A percentile compares a stretch with the other conserved stretches of the same genome.
Evolutionary conservation across 2,797 vertebrate genomes (phyloP).

Genomic region (Ara ararauna): DNA sequence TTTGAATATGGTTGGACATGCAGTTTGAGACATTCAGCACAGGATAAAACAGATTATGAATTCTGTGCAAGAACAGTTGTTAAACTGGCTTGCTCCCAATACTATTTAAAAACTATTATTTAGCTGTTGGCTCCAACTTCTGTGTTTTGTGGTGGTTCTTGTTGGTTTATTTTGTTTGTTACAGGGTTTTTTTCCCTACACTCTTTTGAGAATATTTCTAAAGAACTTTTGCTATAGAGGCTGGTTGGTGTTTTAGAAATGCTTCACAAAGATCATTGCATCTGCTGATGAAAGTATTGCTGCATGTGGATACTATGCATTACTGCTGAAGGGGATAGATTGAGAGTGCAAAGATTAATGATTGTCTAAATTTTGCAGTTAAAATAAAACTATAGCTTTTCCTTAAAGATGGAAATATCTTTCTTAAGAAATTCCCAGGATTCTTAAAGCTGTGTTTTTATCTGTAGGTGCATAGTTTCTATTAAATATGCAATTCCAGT

Average conservation of each 20-base stretch:
- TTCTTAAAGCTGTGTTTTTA: background rate
- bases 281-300: background rate
- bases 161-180: background rate
- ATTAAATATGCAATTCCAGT: background rate
- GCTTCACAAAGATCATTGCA: background rate
- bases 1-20: background rate
- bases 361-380: background rate
- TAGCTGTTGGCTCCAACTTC: conserved; percentile 32
- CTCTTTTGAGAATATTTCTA: conserved; percentile 16
- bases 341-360: background rate
- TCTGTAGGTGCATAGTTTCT: background rate
- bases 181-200: rapidly evolving
- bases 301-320: background rate
- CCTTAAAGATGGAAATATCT: background rate
- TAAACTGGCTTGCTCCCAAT: conserved; percentile 12
- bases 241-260: background rate
- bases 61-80: conserved; percentile 12
- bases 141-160: background rate
- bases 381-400: background rate
- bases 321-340: background rate
- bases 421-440: background rate
- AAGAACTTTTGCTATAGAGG: background rate
- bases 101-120: conserved; percentile 37
- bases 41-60: conserved; percentile 33
- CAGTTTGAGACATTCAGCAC: background rate